A percentile compares a stretch with the other conserved stretches of the same genome.
These are phyloP conservation scores for Sebastes umbrosus DNA, from an alignment of 2,797 vertebrate species.

Conservation along the genomic window DNA sequence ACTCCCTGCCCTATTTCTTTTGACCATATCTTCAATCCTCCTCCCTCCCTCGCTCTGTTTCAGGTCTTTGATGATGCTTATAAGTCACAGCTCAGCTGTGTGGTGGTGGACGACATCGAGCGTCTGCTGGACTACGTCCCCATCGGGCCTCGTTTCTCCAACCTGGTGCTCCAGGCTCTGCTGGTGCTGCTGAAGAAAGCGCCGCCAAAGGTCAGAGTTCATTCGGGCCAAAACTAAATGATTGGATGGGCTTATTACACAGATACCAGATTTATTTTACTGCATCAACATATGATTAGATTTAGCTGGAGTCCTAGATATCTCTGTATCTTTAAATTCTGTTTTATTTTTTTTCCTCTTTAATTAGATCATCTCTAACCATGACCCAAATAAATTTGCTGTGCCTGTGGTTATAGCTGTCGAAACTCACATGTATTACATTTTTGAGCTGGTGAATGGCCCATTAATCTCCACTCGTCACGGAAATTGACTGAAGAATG, in stretches of 20 bases:
- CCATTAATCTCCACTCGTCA: neutral
- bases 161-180: slow-evolving; percentile 94
- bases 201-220: slow-evolving; percentile 89
- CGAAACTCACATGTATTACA: neutral
- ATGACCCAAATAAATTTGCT: neutral
- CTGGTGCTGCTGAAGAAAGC: slow-evolving; percentile 96
- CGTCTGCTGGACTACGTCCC: slow-evolving; percentile 96
- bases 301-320: neutral
- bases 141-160: slow-evolving; percentile 97
- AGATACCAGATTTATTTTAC: neutral
- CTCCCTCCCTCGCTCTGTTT: neutral
- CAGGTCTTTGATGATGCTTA: slow-evolving; percentile 98
- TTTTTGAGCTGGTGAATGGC: neutral
- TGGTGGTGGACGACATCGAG: slow-evolving; percentile 97
- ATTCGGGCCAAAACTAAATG: too few relatives aligned
- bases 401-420: neutral
- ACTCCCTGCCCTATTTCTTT: neutral
- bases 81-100: slow-evolving; percentile 98
- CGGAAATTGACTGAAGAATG: neutral
- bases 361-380: neutral
- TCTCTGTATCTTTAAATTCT: neutral
- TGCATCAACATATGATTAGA: neutral
- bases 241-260: too few relatives aligned
- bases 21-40: neutral
- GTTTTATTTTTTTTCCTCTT: neutral